Conservation (phyloP, 1,140 invertebrate genomes). For the Asbolus verrucosus region DNA sequence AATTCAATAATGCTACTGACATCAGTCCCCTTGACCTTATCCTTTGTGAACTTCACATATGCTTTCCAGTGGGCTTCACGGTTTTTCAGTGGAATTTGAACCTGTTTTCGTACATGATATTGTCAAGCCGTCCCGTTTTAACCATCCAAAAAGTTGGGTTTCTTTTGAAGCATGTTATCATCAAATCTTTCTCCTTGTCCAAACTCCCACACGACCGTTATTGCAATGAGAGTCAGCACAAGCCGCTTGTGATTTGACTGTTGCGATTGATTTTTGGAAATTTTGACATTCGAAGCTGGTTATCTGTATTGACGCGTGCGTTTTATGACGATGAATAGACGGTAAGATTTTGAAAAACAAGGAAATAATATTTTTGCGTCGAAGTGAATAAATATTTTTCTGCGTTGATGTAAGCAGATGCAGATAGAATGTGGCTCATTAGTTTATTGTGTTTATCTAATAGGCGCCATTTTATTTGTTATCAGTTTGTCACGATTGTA, state of each 20-base stretch:
- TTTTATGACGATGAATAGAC: too few species aligned
- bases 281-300: too few species aligned
- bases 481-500: conserved; percentile 42
- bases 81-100: background rate
- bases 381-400: background rate
- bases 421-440: background rate
- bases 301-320: too few species aligned
- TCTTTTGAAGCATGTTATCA: conserved; percentile 12
- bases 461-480: conserved; percentile 42
- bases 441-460: conserved; percentile 16
- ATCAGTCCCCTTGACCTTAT: too few species aligned
- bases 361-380: background rate
- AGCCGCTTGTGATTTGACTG: too few species aligned
- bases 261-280: too few species aligned
- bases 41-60: too few species aligned
- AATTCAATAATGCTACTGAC: too few species aligned
- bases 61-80: too few species aligned
- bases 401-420: too few species aligned
- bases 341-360: background rate
- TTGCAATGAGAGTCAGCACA: too few species aligned
- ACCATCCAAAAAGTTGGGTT: background rate
- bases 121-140: background rate
- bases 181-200: background rate
- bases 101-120: too few species aligned
- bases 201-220: conserved; percentile 1